Evolutionary conservation across 2,888 invertebrate genomes (phyloP), one percentile per base, ranked within the genome.

Genomic region (Drosophila neonasuta): DNA sequence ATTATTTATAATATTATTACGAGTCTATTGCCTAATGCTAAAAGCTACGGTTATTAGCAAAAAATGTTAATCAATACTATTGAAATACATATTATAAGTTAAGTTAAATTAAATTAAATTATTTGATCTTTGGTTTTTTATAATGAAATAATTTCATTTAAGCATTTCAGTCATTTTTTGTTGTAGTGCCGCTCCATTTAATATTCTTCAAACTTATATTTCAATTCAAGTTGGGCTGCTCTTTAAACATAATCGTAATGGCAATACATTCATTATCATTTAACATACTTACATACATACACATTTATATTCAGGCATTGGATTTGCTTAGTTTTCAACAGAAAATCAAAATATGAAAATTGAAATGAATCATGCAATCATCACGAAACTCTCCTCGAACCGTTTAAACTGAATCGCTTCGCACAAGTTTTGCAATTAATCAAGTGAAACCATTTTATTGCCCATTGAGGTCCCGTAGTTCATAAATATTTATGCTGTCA

Each of bases 141-240:
- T 59, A 79, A 82, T 85, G 82, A 82, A 86, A 86, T 71, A 65
- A 66, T 79, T 79, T 81, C 77, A 85, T 82, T 81, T 75, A 74
- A 84, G 82, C 85, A 64, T 77, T 85, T 83, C 82, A 83, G 82
- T 83, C 82, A 73, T 67, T 79, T 80, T 55, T 69, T 64, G 39
- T 68, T 57, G 55, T 75, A 61, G 51, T 75, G 79, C 77, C 65
- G 77, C 64, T 77, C 58, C 61, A 41, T 75, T 24, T 10, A 45
- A 20, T 20, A 24, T 24, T 24, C 24, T 4, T 45, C 13, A 9
- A 41, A 46, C 36, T 46, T 70, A 67, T 70, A 67, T 74, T 66
- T 73, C 42, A 60, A 54, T 63, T 73, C 24, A 76, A 68, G 77
- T 74, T 42, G 60, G 57, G 45, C 52, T 42, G 58, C 45, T 58